Base-by-base conservation (phyloP, 2,797 vertebrate species). In the Enteromius radiatus region DNA sequence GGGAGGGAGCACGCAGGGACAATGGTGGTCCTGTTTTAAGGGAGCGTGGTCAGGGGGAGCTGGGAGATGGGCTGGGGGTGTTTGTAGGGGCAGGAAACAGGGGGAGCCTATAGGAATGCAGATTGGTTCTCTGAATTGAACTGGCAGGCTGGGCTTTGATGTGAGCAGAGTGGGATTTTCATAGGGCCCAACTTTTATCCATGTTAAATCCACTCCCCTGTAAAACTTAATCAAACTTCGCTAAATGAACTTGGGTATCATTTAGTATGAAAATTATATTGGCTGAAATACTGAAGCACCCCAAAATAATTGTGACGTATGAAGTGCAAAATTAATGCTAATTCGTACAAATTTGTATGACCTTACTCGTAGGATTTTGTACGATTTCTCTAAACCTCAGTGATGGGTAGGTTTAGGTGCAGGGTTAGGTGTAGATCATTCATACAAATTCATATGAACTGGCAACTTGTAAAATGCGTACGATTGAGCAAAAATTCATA, bases 91-190 rank as follows among this genome's bases (percentile, higher is more conserved):
- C 84, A 79, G 83, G 88, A 91, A 89, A 88, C 87, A 91, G 88
- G 85, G 88, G 90, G 85, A 89, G 91, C 90, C 92, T 91, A 93
- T 94, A 92, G 92, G 93, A 93, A 94, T 94, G 92, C 92, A 94
- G 92, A 94, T 93, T 89, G 87, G 84, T 83, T 91, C 90, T 90
- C 91, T 92, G 89, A 92, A 92, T 93, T 90, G 89, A 91, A 90
- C 90, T 91, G 90, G 88, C 89, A 90, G 89, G 52, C 89, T 38
- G 19, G 47, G 90, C 93, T 95, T 95, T 94, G 93, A 95, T 93
- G 93, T 92, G 81, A 90, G 88, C 70, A 49, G 78, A 86, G 85
- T 87, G 87, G 87, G 90, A 88, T 75, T 90, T 91, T 93, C 86
- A 92, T 92, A 88, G 84, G 76, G 89, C 77, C 82, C 80, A 87